Evolutionary conservation across 2,113 vertebrate species (phyloP).

Genomic region (Ictidomys tridecemlineatus): DNA sequence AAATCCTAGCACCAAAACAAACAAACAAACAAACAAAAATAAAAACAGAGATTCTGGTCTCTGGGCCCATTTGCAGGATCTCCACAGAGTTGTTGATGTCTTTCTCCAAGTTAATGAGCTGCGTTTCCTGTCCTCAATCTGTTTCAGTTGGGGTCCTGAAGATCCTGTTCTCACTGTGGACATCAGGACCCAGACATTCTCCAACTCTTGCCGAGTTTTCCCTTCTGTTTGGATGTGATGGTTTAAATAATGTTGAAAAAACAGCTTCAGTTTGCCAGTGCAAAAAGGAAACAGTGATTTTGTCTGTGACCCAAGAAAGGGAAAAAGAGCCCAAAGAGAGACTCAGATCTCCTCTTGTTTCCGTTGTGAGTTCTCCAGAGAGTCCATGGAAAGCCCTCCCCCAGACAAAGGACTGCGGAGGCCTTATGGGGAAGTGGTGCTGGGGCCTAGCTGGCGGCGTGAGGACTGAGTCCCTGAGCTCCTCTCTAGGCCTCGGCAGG

Average conservation of each 20-base stretch:
- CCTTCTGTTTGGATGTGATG: not conserved
- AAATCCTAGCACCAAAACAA: too few species aligned
- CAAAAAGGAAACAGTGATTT: slow-evolving; percentile 32
- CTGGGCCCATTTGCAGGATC: too few species aligned
- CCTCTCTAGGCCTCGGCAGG: not conserved
- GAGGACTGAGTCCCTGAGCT: not conserved
- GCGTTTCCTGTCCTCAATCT: not conserved
- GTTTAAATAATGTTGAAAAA: not conserved
- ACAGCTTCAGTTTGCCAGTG: not conserved
- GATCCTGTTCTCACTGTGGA: not conserved
- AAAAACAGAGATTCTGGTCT: too few species aligned
- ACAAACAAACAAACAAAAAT: too few species aligned
- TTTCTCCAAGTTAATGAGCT: too few species aligned
- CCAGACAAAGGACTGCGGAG: not conserved
- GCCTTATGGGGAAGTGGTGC: too few species aligned
- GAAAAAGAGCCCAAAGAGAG: not conserved
- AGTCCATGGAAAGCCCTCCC: not conserved
- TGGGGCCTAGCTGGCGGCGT: too few species aligned
- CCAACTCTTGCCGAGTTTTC: not conserved
- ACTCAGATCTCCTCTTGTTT: not conserved
- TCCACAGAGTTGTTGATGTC: not conserved
- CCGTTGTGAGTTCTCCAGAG: not conserved
- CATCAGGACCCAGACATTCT: not conserved
- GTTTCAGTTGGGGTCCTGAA: not conserved
- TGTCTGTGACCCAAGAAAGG: not conserved